Evolutionary conservation across 1,140 invertebrate species (phyloP), one percentile per base, ranked within the genome.

Genomic region (Lasioglossum albipes): DNA sequence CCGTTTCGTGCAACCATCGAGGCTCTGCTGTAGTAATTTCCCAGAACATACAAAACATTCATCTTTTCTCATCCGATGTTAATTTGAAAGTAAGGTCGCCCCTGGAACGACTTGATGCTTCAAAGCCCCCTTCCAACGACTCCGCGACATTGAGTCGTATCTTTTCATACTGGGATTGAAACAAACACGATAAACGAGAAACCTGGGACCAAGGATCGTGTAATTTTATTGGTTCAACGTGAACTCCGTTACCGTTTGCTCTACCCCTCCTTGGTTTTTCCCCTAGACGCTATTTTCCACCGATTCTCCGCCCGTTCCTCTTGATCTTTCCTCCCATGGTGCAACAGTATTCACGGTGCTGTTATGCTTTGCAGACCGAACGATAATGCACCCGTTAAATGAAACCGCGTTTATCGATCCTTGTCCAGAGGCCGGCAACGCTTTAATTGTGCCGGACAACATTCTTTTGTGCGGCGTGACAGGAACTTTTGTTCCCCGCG

Each of bases 331-430:
- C 27, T 22, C 5, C 22, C 20, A 10, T 2, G 1, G 6, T 6
- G 68, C 2, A 68, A 74, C 36, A 57, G 57, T 41, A 65, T 65
- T 49, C 49, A n/a, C 27, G 22, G 6, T 10, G 36, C 31, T 74
- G 57, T 66, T 49, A n/a, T 45, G 49, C 41, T 10, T n/a, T 13
- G 3, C 31, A 7, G n/a, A 64, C 45, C 52, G 49, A 67, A 61
- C 59, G 78, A 79, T 80, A 74, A 79, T 66, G 49, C 27, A 57
- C 36, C 52, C 77, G 66, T 49, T 79, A 74, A 79, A 79, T n/a
- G 70, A 67, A 66, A 59, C 77, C 77, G 5, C 54, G 73, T 16
- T 77, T 77, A 77, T 77, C 73, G 74, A 77, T 57, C 75, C 22
- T 52, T 7, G 42, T 64, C 65, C 45, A 22, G 36, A 16, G 16